phyloP scores from a whole-genome alignment of 2,113 vertebrate genomes.

The Hyperoodon ampullatus region DNA sequence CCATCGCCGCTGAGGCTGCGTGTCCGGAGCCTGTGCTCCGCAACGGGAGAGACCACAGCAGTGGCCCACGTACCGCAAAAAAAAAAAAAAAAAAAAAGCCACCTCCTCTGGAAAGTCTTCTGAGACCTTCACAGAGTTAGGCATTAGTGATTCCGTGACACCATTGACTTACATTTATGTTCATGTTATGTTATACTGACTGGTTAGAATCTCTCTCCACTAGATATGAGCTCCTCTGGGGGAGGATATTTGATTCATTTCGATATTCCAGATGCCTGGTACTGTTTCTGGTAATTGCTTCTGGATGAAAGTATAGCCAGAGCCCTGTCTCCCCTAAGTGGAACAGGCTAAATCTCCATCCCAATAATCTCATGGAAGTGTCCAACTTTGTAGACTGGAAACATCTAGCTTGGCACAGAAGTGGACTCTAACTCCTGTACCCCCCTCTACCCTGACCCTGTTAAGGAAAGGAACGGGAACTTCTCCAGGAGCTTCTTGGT shows the following conservation, averaged over 20 bases:
- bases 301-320: neutral
- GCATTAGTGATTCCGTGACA: neutral
- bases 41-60: too few species aligned
- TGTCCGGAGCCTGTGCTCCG: fast-evolving
- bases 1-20: fast-evolving
- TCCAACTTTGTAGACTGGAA: neutral
- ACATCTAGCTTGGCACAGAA: neutral
- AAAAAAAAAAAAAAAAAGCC: too few species aligned
- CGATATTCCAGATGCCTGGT: neutral
- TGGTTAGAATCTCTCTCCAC: neutral
- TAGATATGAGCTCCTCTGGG: neutral
- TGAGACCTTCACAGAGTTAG: neutral
- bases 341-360: neutral
- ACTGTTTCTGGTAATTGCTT: neutral
- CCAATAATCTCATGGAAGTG: neutral
- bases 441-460: too few species aligned
- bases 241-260: neutral
- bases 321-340: neutral
- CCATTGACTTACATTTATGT: neutral
- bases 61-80: too few species aligned
- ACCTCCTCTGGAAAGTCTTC: neutral
- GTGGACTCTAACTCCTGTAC: neutral
- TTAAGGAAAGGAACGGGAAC: neutral
- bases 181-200: neutral
- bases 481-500: neutral